Base-by-base conservation (phyloP, 2,113 vertebrate genomes). In the Lepisosteus oculatus region DNA sequence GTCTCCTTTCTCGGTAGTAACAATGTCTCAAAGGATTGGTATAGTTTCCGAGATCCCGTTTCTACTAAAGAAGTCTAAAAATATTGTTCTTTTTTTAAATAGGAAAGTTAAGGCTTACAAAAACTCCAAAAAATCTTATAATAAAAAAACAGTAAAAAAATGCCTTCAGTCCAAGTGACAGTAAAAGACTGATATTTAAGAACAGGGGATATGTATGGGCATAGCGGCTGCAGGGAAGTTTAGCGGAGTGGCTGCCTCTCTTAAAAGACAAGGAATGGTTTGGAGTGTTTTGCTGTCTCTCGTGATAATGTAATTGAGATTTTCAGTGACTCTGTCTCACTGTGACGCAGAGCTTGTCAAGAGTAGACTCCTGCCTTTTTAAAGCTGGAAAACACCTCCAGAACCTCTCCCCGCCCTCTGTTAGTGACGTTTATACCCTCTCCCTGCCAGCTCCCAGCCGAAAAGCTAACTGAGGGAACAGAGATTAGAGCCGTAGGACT, bases 311-410 rank as follows among this genome's bases (percentile, higher is more conserved):
- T 72, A 72, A 63, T 81, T 76, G 71, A 85, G 85, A 77, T 80
- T 81, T 79, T 84, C 70, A 84, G 86, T 89, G 86, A 83, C 87
- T 83, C 90, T 79, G 76, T 86, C 89, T 87, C 85, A 87, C 80
- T 88, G 87, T 95, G 93, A 96, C 95, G 93, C 94, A 89, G 88
- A 83, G 84, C 80, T 84, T 89, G 80, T 89, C 83, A 85, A 75
- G 91, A 84, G 85, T 83, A 78, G 85, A 83, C 89, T 86, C 81
- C 90, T 80, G 89, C 88, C 91, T 91, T 95, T 96, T 95, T 96
- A 96, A 96, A 95, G 90, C 92, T 92, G 95, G 95, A 94, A 95
- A 96, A 95, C 90, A 93, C 94, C 91, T 83, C 87, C 82, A 81
- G 83, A 81, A 80, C 87, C 81, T 85, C 76, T 90, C 89, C 78